Evolutionary conservation across 2,888 invertebrate species (phyloP).

Genomic region (Eupithecia inturbata): DNA sequence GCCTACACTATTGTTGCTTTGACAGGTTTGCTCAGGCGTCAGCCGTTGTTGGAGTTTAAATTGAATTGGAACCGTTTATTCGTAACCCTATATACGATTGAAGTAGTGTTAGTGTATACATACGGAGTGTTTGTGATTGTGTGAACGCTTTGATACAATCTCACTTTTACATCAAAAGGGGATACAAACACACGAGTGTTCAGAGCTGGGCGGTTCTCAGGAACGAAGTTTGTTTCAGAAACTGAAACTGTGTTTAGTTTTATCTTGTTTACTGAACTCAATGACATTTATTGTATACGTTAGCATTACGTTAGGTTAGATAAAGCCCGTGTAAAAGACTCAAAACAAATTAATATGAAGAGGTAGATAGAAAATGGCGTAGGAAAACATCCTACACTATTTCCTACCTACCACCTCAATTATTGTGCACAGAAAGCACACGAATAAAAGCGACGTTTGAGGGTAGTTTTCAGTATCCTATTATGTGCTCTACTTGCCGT

Average conservation of each 20-base stretch:
- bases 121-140: conserved; percentile 34
- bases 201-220: conserved; percentile 26
- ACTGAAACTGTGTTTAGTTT: conserved; percentile 12
- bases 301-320: background rate
- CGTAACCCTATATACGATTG: conserved; percentile 59
- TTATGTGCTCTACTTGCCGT: background rate
- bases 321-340: background rate
- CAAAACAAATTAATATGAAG: background rate
- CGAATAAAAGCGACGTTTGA: background rate
- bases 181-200: conserved; percentile 25
- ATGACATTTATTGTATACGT: background rate
- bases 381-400: background rate
- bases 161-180: conserved; percentile 37
- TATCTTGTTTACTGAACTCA: background rate
- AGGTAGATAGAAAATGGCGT: background rate
- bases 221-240: conserved; percentile 26
- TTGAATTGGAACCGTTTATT: conserved; percentile 65
- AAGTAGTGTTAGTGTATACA: conserved; percentile 45
- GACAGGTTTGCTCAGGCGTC: conserved; percentile 61
- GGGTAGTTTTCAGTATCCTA: conserved; percentile 1
- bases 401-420: background rate
- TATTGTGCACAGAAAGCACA: background rate
- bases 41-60: conserved; percentile 58
- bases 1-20: conserved; percentile 63
- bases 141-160: conserved; percentile 38